phyloP scores from a whole-genome alignment of 2,113 vertebrate species.

The Pterocles orientalis region DNA sequence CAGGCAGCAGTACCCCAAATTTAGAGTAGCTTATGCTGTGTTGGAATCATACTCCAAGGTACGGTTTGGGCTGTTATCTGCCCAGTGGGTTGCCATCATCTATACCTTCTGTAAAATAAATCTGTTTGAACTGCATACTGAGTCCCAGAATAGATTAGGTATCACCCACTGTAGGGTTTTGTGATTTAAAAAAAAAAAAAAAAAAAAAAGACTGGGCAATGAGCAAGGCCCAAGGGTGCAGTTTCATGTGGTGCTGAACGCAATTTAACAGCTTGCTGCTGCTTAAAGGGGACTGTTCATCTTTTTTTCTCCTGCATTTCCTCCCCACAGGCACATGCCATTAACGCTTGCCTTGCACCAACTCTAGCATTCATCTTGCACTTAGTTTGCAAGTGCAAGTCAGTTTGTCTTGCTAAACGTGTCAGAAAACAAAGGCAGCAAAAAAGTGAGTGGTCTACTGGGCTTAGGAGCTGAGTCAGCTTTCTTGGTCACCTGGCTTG shows the following conservation, averaged over 20 bases:
- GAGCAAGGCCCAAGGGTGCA: background rate
- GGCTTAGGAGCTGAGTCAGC: background rate
- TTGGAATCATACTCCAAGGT: background rate
- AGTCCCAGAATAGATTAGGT: slow-evolving; percentile 25
- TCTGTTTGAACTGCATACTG: background rate
- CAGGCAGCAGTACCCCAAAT: background rate
- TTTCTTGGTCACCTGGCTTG: background rate
- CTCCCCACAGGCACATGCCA: background rate
- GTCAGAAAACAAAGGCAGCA: background rate
- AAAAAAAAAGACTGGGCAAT: background rate
- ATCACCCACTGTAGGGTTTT: background rate
- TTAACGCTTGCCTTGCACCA: background rate
- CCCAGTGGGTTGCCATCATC: slow-evolving; percentile 14
- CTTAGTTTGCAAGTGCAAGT: background rate
- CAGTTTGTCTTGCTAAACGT: background rate
- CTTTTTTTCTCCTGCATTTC: background rate
- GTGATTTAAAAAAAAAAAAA: background rate
- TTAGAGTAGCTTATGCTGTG: slow-evolving; percentile 4
- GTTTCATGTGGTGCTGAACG: background rate
- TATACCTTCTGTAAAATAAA: slow-evolving; percentile 7
- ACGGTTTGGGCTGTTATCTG: background rate
- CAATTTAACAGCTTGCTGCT: background rate
- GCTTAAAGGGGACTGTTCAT: background rate
- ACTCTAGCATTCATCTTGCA: background rate
- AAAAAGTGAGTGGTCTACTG: background rate